Base-by-base conservation (phyloP, 2,113 vertebrate species). In the Plecturocebus donacophilus region DNA sequence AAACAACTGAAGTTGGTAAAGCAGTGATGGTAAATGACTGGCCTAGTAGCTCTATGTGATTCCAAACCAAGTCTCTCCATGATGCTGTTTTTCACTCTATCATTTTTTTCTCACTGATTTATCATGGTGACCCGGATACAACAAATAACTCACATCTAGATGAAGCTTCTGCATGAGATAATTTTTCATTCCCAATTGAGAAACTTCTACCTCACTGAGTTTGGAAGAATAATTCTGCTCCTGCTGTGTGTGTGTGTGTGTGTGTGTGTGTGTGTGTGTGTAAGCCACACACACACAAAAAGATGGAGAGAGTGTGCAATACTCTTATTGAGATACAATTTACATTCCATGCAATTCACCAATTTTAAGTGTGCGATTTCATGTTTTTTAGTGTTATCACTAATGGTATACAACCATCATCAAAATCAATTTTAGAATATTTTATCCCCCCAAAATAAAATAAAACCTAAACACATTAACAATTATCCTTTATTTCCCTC, bases 11-110 rank as follows among this genome's bases (percentile, higher is more conserved):
- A 81, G 12, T 66, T 42, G 42, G 42, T 42, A 42, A 42, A 42
- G 13, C 13, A 42, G 42, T 30, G 66, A 86, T 30, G 7, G 20
- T 52, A 66, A 84, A n/a, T 27, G 14, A 14, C 9, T 40, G 45
- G 7, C 8, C 3, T 12, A 21, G 17, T 7, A 27, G 8, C 6
- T 49, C 23, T 49, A 17, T 0, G 3, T 0, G 1, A 70, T 47
- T 13, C 45, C 2, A 40, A 20, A 64, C 7, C 56, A 47, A 38
- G 3, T 20, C 54, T 70, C 42, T 2, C 1, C 1, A 52, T 4
- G 21, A 47, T 0, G 8, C 4, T 32, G 8, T 4, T 30, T 35
- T 40, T 76, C 4, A 42, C 4, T 45, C 1, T 35, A 6, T 49
- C 21, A 0, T 58, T 81, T 82, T 80, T 32, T n/a, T 82, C 35